Evolutionary conservation across 2,113 vertebrate genomes (phyloP).

Genomic region (Petromus typicus): DNA sequence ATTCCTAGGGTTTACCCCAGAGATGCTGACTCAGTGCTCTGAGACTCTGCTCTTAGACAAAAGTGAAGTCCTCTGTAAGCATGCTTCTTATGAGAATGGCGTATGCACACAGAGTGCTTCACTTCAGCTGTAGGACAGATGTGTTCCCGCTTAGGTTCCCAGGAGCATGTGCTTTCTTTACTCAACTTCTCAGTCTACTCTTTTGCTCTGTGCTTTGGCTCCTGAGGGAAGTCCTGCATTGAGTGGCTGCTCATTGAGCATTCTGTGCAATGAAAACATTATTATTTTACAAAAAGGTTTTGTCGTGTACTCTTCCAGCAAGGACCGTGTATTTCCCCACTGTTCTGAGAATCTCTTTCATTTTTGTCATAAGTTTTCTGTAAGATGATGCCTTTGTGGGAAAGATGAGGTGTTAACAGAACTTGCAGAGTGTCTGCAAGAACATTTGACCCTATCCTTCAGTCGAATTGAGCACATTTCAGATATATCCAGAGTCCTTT

Average conservation of each 20-base stretch:
- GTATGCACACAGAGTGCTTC: not conserved
- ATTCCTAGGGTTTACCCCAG: not conserved
- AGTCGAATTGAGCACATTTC: not conserved
- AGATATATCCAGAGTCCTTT: not conserved
- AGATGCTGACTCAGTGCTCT: not conserved
- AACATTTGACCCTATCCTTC: not conserved
- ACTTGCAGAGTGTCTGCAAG: not conserved
- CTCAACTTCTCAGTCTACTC: not conserved
- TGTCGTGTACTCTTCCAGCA: not conserved
- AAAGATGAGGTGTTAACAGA: not conserved
- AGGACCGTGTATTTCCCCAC: not conserved
- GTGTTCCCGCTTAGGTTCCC: not conserved
- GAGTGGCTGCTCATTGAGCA: not conserved
- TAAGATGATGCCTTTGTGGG: not conserved
- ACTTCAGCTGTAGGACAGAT: not conserved
- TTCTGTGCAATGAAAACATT: not conserved
- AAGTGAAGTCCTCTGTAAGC: not conserved
- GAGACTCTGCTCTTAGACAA: not conserved
- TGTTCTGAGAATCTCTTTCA: not conserved
- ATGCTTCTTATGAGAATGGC: not conserved
- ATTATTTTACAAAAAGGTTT: not conserved
- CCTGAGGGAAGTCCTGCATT: not conserved
- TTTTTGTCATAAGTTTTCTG: not conserved
- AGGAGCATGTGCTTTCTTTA: not conserved
- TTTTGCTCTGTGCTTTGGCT: not conserved